Conservation (phyloP, 2,113 vertebrate genomes). For the Polypterus bichir region DNA sequence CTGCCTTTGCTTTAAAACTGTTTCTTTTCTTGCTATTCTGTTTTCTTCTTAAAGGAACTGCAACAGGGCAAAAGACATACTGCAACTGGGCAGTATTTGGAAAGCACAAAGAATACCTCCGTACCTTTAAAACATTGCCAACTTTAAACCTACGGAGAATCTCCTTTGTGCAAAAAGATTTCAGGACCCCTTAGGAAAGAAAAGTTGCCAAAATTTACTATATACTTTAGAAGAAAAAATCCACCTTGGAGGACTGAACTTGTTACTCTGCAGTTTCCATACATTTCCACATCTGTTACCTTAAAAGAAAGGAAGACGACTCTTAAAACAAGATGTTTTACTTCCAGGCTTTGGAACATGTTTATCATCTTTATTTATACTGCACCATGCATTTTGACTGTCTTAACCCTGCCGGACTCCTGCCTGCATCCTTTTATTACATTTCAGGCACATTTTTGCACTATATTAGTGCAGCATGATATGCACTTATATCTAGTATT, state of each 20-base stretch:
- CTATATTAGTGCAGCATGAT: constrained; percentile 99
- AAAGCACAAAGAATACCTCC: background rate
- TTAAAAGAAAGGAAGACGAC: constrained; percentile 29
- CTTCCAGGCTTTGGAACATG: constrained; percentile 52
- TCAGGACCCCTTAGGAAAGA: constrained; percentile 33
- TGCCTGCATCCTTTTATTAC: constrained; percentile 61
- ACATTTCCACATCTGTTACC: background rate
- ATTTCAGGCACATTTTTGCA: constrained; percentile 83
- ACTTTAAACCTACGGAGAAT: constrained; percentile 15
- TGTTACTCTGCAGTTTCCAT: background rate
- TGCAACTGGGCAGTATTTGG: background rate
- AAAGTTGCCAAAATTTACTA: constrained; percentile 45
- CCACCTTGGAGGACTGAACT: constrained; percentile 38
- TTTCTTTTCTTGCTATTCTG: constrained; percentile 18
- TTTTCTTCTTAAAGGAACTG: constrained; percentile 12
- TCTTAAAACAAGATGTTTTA: constrained; percentile 52
- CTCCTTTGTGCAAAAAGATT: constrained; percentile 27
- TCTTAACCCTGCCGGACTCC: constrained; percentile 49
- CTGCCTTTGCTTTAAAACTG: constrained; percentile 35
- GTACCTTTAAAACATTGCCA: constrained; percentile 1
- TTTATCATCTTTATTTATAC: constrained; percentile 45
- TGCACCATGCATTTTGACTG: constrained; percentile 52
- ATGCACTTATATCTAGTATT: constrained; percentile 78
- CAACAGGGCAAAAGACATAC: constrained; percentile 1
- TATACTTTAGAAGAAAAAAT: constrained; percentile 27